Base-by-base conservation (phyloP, 2,888 invertebrate species). In the Maniola hyperantus region DNA sequence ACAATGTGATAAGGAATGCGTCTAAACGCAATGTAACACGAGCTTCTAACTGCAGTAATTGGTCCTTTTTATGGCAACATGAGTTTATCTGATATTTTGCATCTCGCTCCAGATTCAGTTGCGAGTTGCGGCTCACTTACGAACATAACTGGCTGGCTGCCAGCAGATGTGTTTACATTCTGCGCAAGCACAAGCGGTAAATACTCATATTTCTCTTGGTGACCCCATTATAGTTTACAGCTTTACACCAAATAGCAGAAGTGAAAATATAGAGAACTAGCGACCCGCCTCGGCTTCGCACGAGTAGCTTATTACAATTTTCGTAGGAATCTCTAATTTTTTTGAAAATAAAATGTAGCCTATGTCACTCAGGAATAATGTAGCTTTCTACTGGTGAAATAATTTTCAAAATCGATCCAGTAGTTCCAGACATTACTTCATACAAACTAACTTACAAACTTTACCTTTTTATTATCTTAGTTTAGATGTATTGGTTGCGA, bases 161-260 rank as follows among this genome's bases (percentile, higher is more conserved):
- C 70, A 70, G 66, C 46, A 61, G 60, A 58, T 66, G 64, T 66
- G 67, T 63, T 55, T 48, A 58, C 62, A 46, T 18, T 33, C 59
- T 50, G 61, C 53, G 57, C 68, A 62, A 68, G 54, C 64, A 66
- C 51, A 50, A 33, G 48, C 50, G 54, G 57, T 58, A 15, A 59
- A 46, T 48, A 46, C 34, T 15, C 63, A 44, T 54, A 36, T 42
- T 64, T 50, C 33, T 51, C 48, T 66, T 68, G 39, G 61, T 55
- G 46, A 64, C 64, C 53, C 57, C 33, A 15, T 68, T 61, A 57
- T 8, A 7, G 18, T 42, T 42, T 15, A 57, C 13, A 42, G 42
- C 36, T 42, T 57, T 15, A 57, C 39, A 57, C 13, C 18, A 39
- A 39, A 55, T 55, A 18, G 39, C 18, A 42, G 34, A 36, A 54